A percentile compares a stretch with the other conserved stretches of the same genome.
Conservation (phyloP, 2,888 invertebrate species). For the Druceiella hillmani region DNA sequence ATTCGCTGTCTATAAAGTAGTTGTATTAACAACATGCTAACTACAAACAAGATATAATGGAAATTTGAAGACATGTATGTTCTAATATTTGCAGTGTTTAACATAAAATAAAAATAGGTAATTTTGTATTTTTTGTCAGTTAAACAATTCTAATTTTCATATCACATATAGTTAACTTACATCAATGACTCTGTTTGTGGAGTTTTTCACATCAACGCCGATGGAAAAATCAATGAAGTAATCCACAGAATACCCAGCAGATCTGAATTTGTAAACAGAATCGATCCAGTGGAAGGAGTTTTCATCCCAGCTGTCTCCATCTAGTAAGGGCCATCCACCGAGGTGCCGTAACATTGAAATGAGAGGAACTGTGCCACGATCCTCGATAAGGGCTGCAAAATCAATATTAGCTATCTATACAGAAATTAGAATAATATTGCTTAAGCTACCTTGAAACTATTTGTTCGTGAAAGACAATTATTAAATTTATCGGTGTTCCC, state of each 20-base stretch:
- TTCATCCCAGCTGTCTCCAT: constrained; percentile 69
- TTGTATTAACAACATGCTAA: no score
- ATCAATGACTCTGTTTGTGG: constrained; percentile 76
- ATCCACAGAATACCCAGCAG: constrained; percentile 79
- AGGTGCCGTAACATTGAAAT: constrained; percentile 64
- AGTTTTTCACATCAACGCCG: constrained; percentile 85
- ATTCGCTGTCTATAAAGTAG: no score
- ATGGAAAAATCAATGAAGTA: constrained; percentile 89
- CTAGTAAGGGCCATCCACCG: constrained; percentile 93
- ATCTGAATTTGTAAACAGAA: constrained; percentile 75
- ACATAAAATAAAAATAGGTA: constrained; percentile 11
- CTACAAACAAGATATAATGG: no score
- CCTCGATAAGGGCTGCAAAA: constrained; percentile 69
- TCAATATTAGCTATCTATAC: no score
- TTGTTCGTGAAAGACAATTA: no score
- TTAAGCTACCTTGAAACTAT: no score
- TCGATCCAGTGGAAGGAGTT: constrained; percentile 72
- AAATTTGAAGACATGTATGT: not conserved
- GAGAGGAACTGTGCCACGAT: constrained; percentile 69
- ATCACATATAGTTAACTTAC: no score
- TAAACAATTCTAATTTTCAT: constrained; percentile 7
- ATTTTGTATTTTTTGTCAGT: constrained; percentile 13
- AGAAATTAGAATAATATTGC: no score
- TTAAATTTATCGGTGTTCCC: no score
- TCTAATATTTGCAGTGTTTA: constrained; percentile 7